Conservation (phyloP, 2,888 invertebrate genomes). For the Mimas tiliae region DNA sequence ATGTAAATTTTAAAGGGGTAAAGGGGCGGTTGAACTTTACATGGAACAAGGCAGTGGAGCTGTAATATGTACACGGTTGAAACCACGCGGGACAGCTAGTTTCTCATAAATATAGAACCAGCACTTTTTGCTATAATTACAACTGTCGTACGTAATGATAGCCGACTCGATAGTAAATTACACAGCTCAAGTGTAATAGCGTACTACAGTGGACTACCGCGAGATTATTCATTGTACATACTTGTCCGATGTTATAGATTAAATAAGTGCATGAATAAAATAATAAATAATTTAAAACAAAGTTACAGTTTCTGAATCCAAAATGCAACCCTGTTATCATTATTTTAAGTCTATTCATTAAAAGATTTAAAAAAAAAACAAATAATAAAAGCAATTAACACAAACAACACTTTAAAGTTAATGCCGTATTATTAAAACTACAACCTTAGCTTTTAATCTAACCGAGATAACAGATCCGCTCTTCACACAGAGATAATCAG, state of each 20-base stretch:
- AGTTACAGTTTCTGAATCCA: too few relatives aligned
- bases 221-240: not conserved
- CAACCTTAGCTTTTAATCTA: conserved; percentile 18
- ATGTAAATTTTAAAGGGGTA: too few relatives aligned
- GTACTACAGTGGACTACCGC: not conserved
- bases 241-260: not conserved
- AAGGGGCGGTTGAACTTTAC: too few relatives aligned
- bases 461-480: conserved; percentile 12
- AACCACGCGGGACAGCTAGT: too few relatives aligned
- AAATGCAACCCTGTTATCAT: too few relatives aligned
- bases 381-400: conserved; percentile 19
- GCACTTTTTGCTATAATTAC: not conserved
- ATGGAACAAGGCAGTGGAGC: too few relatives aligned
- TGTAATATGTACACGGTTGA: too few relatives aligned
- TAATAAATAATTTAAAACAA: too few relatives aligned
- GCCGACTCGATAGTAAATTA: conserved; percentile 19
- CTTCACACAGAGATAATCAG: conserved; percentile 17
- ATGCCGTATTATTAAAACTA: conserved; percentile 8
- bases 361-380: not conserved
- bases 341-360: too few relatives aligned
- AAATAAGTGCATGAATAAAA: not conserved
- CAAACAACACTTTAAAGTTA: conserved; percentile 4
- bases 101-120: not conserved
- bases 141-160: conserved; percentile 4
- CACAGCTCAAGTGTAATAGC: conserved; percentile 5